These are phyloP conservation scores for Peromyscus californicus DNA, from an alignment of 2,113 vertebrate genomes.

Conservation along the genomic window DNA sequence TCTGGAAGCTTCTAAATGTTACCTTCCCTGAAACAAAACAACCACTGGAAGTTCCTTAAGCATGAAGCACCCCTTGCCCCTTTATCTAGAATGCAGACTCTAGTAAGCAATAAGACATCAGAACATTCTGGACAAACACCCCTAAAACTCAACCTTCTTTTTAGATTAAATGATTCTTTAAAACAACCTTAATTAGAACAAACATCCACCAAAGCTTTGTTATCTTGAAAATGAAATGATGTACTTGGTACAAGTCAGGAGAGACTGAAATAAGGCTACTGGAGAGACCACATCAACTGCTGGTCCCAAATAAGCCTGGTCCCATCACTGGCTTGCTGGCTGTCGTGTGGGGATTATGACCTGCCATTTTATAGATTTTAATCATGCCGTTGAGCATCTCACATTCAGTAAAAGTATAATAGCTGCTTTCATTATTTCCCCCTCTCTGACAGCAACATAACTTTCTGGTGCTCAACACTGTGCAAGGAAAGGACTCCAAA, in stretches of 20 bases:
- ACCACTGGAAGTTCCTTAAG: not conserved
- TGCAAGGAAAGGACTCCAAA: not conserved
- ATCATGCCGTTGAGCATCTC: constrained; percentile 20
- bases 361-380: constrained; percentile 58
- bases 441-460: constrained; percentile 44
- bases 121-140: constrained; percentile 54
- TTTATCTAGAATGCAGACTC: not conserved
- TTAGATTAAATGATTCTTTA: constrained; percentile 27
- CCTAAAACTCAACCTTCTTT: constrained; percentile 59
- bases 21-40: constrained; percentile 36
- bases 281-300: not conserved
- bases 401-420: constrained; percentile 20
- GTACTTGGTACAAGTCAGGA: not conserved
- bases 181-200: constrained; percentile 36
- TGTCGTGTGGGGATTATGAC: not conserved
- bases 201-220: constrained; percentile 12
- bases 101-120: constrained; percentile 47
- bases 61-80: constrained; percentile 9
- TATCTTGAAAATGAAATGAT: constrained; percentile 26
- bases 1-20: constrained; percentile 39
- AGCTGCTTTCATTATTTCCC: constrained; percentile 63
- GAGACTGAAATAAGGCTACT: not conserved
- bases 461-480: constrained; percentile 23
- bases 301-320: not conserved
- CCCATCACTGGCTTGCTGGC: not conserved